Evolutionary conservation across 2,888 invertebrate species (phyloP).

Genomic region (Hipparchia semele): DNA sequence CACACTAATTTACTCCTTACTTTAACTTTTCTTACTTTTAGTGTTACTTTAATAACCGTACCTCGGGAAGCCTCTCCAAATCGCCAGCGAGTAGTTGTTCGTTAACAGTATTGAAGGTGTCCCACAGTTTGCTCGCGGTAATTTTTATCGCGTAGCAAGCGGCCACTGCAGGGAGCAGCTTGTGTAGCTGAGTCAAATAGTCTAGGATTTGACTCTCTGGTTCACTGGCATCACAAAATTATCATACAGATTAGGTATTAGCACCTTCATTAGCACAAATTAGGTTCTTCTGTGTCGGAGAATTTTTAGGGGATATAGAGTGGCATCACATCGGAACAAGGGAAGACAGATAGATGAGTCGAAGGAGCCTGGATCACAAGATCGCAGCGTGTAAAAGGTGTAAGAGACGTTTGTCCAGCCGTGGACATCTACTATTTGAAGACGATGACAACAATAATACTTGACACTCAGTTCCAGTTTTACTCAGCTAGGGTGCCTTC

Average conservation of each 20-base stretch:
- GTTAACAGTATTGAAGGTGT: slow-evolving; percentile 59
- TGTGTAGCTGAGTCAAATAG: slow-evolving; percentile 96
- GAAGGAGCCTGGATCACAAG: too few species aligned
- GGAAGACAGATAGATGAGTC: too few species aligned
- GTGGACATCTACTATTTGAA: too few species aligned
- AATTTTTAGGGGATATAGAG: too few species aligned
- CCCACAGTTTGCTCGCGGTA: slow-evolving; percentile 61
- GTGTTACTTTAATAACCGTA: slow-evolving; percentile 31
- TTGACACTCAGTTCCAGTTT: too few species aligned
- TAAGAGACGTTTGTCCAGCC: too few species aligned
- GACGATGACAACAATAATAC: too few species aligned
- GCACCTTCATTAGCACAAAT: neutral
- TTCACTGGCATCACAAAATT: slow-evolving; percentile 51
- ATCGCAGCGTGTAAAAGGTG: too few species aligned
- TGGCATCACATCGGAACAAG: too few species aligned
- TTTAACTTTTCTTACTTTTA: too few species aligned
- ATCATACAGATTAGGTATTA: neutral
- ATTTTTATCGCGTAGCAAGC: slow-evolving; percentile 90
- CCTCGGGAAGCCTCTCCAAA: slow-evolving; percentile 65
- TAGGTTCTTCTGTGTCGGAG: neutral
- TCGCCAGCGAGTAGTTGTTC: slow-evolving; percentile 61
- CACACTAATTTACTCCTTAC: too few species aligned
- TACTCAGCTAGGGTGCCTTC: too few species aligned
- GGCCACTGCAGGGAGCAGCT: slow-evolving; percentile 93
- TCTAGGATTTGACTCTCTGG: slow-evolving; percentile 94